Evolutionary conservation across 2,797 vertebrate genomes (phyloP).

Genomic region (Pachyuromys duprasi): DNA sequence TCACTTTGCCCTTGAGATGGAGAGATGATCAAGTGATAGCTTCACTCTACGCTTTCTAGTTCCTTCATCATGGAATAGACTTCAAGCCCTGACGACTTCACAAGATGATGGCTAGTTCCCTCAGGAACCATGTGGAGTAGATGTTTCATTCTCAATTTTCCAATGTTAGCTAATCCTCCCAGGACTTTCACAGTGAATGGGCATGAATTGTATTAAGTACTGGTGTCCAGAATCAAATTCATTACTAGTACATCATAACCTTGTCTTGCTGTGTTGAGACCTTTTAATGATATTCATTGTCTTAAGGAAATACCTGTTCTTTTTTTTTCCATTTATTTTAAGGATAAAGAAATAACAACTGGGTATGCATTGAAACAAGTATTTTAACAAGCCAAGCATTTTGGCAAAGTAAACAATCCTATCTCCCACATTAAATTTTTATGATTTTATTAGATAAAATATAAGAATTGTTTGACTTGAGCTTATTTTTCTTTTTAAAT

Average conservation of each 20-base stretch:
- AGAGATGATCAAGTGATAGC: background rate
- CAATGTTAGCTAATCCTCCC: background rate
- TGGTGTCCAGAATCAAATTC: background rate
- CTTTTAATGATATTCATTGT: background rate
- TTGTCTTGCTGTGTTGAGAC: background rate
- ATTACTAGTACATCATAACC: background rate
- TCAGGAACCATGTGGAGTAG: background rate
- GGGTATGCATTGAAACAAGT: background rate
- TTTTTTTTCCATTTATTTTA: background rate
- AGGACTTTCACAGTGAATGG: background rate
- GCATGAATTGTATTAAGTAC: background rate
- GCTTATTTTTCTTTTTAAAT: background rate
- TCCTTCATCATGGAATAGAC: background rate
- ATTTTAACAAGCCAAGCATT: background rate
- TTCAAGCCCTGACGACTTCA: background rate
- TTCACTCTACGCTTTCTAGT: background rate
- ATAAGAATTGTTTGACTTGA: background rate
- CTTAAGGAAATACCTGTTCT: background rate
- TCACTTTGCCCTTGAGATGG: background rate
- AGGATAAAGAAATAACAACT: background rate
- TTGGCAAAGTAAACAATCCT: background rate
- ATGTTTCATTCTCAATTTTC: background rate
- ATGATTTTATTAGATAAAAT: background rate
- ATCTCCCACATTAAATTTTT: background rate
- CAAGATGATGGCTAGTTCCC: background rate